Evolutionary conservation across 2,888 invertebrate genomes (phyloP).

Genomic region (Hypomecis punctinalis): DNA sequence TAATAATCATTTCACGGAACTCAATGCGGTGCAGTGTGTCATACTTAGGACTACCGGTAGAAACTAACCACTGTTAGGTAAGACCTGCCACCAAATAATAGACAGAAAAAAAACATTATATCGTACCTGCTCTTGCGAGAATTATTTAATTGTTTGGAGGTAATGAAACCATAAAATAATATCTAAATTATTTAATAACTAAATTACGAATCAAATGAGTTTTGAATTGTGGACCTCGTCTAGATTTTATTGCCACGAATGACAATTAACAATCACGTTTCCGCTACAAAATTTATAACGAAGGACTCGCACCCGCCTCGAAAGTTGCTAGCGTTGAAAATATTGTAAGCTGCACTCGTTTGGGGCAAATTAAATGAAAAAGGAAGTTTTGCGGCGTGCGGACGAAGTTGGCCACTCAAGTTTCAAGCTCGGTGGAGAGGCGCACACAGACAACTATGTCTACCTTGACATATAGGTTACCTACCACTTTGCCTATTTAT

Average conservation of each 20-base stretch:
- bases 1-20: no score
- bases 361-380: slow-evolving; percentile 83
- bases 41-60: no score
- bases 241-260: neutral
- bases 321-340: slow-evolving; percentile 81
- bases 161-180: no score
- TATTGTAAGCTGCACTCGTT: slow-evolving; percentile 83
- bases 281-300: slow-evolving; percentile 77
- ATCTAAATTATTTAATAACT: no score
- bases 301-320: slow-evolving; percentile 66
- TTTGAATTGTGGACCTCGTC: neutral
- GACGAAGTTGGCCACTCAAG: slow-evolving; percentile 80
- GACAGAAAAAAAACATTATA: no score
- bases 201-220: neutral
- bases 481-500: slow-evolving; percentile 23
- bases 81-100: no score
- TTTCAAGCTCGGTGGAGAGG: slow-evolving; percentile 64
- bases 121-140: no score
- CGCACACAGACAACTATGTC: slow-evolving; percentile 52
- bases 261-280: slow-evolving; percentile 18
- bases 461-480: slow-evolving; percentile 44
- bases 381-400: slow-evolving; percentile 76
- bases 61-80: no score
- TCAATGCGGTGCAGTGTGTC: no score
- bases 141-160: no score